Base-by-base conservation (phyloP, 1,140 invertebrate species). In the Drosophila nasuta region DNA sequence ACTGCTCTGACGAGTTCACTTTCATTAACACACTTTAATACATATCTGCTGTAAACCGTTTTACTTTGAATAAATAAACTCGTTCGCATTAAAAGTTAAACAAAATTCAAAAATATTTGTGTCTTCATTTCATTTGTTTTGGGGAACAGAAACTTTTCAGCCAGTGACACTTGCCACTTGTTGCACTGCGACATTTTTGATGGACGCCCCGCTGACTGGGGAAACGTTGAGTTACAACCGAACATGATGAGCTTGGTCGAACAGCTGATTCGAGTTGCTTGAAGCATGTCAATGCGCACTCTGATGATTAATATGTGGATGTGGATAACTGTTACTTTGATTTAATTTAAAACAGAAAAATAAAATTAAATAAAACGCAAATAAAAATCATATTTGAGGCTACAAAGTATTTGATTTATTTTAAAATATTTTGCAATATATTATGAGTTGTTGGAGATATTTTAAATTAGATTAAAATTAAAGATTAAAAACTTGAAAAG, bases 161-260 rank as follows among this genome's bases (percentile, higher is more conserved):
- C 8, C 13, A n/a, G 35, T 41, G 54, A 11, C 33, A 41, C 54
- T 38, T 41, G 35, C 13, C 54, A 57, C 54, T 57, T 57, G 54
- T 57, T 57, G 54, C 54, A 41, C 54, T 41, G 54, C 33, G 15
- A 20, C 54, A 54, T n/a, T 35, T 52, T 57, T 57, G 54, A 57
- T 57, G 10, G 54, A 57, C 33, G 15, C 10, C 35, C 35, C 10
- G 54, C 35, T 38, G 52, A 56, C 5, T 35, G 15, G 52, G 13
- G 52, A 5, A 13, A 10, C 13, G 15, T 13, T 46, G 13, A 33
- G 25, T 11, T 28, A 28, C 30, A 33, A 11, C 4, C 6, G 30
- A 54, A 15, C 28, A 35, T 25, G 54, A 41, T 7, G 15, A 57
- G 8, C 15, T 11, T 20, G 35, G 11, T 3, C 2, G 30, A 56